Evolutionary conservation across 1,140 invertebrate genomes (phyloP).

Genomic region (Cotesia chilonis): DNA sequence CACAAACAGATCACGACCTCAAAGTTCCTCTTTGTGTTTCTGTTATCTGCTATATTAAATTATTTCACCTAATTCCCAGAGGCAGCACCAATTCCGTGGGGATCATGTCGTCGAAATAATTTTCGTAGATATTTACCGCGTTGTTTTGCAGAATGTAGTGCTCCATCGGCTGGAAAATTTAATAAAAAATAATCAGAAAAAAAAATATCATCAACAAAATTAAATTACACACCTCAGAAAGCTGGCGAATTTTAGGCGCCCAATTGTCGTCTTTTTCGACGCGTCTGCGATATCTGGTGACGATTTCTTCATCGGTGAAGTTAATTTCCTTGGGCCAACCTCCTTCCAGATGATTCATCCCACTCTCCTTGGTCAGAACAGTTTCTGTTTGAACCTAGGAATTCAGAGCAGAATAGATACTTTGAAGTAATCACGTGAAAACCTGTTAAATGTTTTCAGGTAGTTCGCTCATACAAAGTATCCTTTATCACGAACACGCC

Average conservation of each 20-base stretch:
- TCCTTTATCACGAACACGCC: constrained; percentile 3
- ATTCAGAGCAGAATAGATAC: too few relatives aligned
- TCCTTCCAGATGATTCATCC: constrained; percentile 92
- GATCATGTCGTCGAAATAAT: constrained; percentile 80
- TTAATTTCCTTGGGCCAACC: constrained; percentile 97
- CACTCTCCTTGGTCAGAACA: constrained; percentile 77
- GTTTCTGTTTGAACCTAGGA: constrained; percentile 72
- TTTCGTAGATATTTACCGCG: constrained; percentile 88
- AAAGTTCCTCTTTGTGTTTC: too few relatives aligned
- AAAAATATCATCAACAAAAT: not conserved
- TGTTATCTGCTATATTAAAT: too few relatives aligned
- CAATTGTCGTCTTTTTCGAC: constrained; percentile 95
- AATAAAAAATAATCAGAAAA: not conserved
- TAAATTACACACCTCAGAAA: constrained; percentile 64
- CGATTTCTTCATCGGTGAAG: constrained; percentile 86
- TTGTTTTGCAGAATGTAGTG: constrained; percentile 89
- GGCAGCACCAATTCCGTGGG: constrained; percentile 70
- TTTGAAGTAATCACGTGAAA: constrained; percentile 20
- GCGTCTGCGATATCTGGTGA: constrained; percentile 85
- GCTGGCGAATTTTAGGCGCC: constrained; percentile 78
- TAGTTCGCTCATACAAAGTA: constrained; percentile 3
- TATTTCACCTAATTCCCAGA: constrained; percentile 47
- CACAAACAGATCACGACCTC: too few relatives aligned
- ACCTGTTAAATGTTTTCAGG: constrained; percentile 10
- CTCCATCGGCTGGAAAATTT: constrained; percentile 76